Base-by-base conservation (phyloP, 53 echinoderm and acorn worm genomes). In the Echinarachnius parma region DNA sequence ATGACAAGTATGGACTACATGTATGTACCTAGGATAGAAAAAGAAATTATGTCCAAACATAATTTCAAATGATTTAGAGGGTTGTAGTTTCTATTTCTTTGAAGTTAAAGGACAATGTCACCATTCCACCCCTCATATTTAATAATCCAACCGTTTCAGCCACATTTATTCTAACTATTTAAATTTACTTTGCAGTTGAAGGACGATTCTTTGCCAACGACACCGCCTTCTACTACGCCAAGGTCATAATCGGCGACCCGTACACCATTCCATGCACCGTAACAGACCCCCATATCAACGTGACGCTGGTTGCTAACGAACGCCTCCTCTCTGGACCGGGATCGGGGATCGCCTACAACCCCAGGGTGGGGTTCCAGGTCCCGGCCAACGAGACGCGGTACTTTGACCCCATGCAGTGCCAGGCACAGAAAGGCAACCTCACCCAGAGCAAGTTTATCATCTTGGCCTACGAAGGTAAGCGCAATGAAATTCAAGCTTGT, bases 251-350 rank as follows among this genome's bases (percentile, higher is more conserved):
- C 3, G 67, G 67, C 7, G 22, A 36, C 19, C 58, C 81, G 4
- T 77, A 66, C 22, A 77, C 77, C 64, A 76, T 89, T 47, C 89
- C 89, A 1, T 89, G 89, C n/a, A 54, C 77, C 2, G 76, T 89
- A 24, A 89, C 47, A 19, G 81, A 89, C 62, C 87, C 87, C 31
- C 31, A 68, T 5, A 72, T 83, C 59, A 48, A 45, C 8, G 66
- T 87, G 28, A 66, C 76, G 1, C 75, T 83, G 5, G 36, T 30
- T 23, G 58, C 46, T 24, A 46, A 37, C 24, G 59, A 60, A 13
- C 39, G 13, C 7, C 39, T 7, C 7, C 7, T 49, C 50, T 68
- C 49, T 3, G 68, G 21, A 4, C 32, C 49, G 4, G 63, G 68
- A 0, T 68, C 52, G 7, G 52, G 48, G 0, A 52, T 64, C 31